These are phyloP conservation scores for Danio albolineatus DNA, from an alignment of 2,797 vertebrate species.

Conservation along the genomic window DNA sequence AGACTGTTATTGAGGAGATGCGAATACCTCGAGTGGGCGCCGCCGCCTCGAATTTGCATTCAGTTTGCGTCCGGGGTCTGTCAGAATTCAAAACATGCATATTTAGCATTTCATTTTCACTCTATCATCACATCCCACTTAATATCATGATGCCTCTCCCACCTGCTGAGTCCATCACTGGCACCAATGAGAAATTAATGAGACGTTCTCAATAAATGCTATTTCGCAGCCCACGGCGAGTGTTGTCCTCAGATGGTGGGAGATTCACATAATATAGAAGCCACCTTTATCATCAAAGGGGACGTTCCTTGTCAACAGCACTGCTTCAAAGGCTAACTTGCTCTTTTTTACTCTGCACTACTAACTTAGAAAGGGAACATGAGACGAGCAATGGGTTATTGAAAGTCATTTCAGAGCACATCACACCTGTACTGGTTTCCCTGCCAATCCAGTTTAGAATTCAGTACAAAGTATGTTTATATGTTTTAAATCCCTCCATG, in stretches of 20 bases:
- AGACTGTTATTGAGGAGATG: background rate
- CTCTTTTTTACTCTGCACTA: background rate
- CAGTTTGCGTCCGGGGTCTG: conserved; percentile 36
- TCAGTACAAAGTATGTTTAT: no score
- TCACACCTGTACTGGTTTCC: no score
- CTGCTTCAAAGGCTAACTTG: background rate
- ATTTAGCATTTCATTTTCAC: conserved; percentile 39
- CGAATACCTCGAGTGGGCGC: conserved; percentile 21
- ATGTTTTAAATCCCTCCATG: no score
- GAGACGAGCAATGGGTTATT: conserved; percentile 31
- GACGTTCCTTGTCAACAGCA: conserved; percentile 18
- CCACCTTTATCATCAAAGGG: conserved; percentile 33
- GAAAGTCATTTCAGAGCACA: no score
- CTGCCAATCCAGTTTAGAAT: no score
- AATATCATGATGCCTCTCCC: conserved; percentile 37
- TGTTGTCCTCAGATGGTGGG: conserved; percentile 31
- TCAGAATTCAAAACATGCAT: conserved; percentile 41
- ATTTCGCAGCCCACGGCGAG: conserved; percentile 33
- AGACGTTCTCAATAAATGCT: conserved; percentile 12
- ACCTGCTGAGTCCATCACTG: conserved; percentile 45
- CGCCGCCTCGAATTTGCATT: conserved; percentile 43
- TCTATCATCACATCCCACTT: conserved; percentile 34
- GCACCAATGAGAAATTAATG: conserved; percentile 48
- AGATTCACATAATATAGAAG: conserved; percentile 21
- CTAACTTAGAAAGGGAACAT: conserved; percentile 9